Evolutionary conservation across 2,113 vertebrate species (phyloP).

Genomic region (Gambusia affinis): DNA sequence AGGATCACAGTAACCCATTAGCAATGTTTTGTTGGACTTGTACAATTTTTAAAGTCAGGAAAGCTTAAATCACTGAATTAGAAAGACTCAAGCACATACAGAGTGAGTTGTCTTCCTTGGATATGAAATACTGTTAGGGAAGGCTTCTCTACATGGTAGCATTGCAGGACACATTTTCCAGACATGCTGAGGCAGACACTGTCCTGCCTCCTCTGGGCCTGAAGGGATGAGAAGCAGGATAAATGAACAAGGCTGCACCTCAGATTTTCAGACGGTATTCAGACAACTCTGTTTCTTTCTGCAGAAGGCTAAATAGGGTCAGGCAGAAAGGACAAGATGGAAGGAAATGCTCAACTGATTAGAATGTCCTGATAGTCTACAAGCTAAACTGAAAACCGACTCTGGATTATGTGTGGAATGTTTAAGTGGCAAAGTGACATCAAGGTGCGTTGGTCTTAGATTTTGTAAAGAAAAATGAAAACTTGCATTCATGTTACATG

Average conservation of each 20-base stretch:
- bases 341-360: slow-evolving; percentile 9
- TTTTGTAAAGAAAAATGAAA: not conserved
- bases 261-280: slow-evolving; percentile 4
- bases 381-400: slow-evolving; percentile 10
- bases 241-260: not conserved
- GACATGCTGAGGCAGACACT: slow-evolving; percentile 64
- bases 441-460: not conserved
- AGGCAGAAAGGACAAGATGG: slow-evolving; percentile 9
- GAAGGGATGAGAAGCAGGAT: slow-evolving; percentile 13
- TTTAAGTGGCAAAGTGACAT: slow-evolving; percentile 1
- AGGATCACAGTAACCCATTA: not conserved
- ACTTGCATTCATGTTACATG: no score
- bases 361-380: not conserved
- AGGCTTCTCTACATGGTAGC: slow-evolving; percentile 21
- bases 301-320: slow-evolving; percentile 33
- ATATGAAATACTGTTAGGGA: slow-evolving; percentile 15
- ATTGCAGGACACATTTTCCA: slow-evolving; percentile 30
- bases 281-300: slow-evolving; percentile 14
- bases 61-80: not conserved
- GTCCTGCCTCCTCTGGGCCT: slow-evolving; percentile 47
- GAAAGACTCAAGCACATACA: not conserved
- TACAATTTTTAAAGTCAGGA: not conserved
- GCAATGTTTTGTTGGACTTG: not conserved
- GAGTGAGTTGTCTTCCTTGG: not conserved
- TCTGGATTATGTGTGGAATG: not conserved